phyloP scores from a whole-genome alignment of 2,888 invertebrate species.

The Sussaba pulchella region DNA sequence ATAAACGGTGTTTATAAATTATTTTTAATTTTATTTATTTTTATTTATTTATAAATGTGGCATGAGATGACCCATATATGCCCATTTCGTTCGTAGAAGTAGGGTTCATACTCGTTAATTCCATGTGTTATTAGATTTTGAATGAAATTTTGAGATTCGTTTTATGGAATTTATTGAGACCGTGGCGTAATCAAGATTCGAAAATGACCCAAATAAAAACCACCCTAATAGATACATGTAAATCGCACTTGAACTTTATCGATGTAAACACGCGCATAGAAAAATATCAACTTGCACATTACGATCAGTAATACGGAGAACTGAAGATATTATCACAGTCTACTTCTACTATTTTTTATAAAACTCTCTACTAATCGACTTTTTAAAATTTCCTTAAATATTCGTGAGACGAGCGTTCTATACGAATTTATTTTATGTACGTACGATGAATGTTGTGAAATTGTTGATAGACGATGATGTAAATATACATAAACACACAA shows the following conservation, averaged over 20 bases:
- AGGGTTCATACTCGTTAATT: too few relatives aligned
- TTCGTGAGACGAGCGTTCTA: not conserved
- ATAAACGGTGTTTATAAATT: too few relatives aligned
- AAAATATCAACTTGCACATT: not conserved
- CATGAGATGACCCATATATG: too few relatives aligned
- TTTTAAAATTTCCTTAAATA: not conserved
- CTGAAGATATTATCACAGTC: constrained; percentile 2
- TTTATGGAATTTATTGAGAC: too few relatives aligned
- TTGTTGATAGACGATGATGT: not conserved
- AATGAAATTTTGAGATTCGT: too few relatives aligned
- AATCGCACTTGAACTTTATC: constrained; percentile 9
- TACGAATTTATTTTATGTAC: constrained; percentile 5
- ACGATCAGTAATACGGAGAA: not conserved
- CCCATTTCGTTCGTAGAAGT: too few relatives aligned
- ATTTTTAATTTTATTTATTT: too few relatives aligned
- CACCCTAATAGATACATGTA: not conserved
- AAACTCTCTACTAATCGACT: constrained; percentile 41
- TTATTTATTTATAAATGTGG: too few relatives aligned
- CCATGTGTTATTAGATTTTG: too few relatives aligned
- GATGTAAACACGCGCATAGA: constrained; percentile 14
- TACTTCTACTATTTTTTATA: constrained; percentile 74
- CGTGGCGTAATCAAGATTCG: too few relatives aligned
- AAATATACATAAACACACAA: not conserved
- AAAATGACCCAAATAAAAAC: too few relatives aligned
- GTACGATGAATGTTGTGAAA: constrained; percentile 1